Conservation (phyloP, 1,140 invertebrate genomes). For the Bombus waltoni region DNA sequence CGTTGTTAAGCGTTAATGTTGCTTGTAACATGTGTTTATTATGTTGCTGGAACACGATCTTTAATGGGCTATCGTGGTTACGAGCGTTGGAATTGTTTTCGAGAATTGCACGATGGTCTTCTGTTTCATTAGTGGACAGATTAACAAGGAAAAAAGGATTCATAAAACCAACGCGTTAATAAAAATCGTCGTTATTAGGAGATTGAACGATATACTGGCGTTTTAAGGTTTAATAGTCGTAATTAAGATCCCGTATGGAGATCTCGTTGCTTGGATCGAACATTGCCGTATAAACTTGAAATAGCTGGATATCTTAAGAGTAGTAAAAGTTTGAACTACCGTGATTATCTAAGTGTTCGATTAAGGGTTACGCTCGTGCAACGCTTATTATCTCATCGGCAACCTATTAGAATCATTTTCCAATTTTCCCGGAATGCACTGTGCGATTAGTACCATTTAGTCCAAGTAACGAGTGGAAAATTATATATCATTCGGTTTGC, state of each 20-base stretch:
- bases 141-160: background rate
- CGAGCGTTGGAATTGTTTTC: background rate
- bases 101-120: background rate
- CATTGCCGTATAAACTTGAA: background rate
- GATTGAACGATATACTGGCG: background rate
- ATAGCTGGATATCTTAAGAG: background rate
- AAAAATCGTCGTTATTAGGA: background rate
- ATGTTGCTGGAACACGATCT: background rate
- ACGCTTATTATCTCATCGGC: background rate
- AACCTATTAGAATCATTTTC: background rate
- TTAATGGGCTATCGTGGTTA: slow-evolving; percentile 5
- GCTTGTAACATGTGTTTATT: slow-evolving; percentile 21
- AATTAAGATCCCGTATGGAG: background rate
- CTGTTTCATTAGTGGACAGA: too few species aligned
- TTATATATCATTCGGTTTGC: too few species aligned
- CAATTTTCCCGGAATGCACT: background rate
- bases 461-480: too few species aligned
- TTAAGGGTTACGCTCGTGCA: background rate
- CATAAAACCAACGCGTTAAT: background rate
- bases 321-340: background rate
- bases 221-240: too few species aligned
- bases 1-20: slow-evolving; percentile 33
- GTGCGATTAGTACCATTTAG: too few species aligned
- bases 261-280: too few species aligned
- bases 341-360: background rate